Percentiles rank a stretch among this genome's conserved stretches.
Evolutionary conservation across 2,113 vertebrate species (phyloP).

Genomic region (Pardalotus punctatus): DNA sequence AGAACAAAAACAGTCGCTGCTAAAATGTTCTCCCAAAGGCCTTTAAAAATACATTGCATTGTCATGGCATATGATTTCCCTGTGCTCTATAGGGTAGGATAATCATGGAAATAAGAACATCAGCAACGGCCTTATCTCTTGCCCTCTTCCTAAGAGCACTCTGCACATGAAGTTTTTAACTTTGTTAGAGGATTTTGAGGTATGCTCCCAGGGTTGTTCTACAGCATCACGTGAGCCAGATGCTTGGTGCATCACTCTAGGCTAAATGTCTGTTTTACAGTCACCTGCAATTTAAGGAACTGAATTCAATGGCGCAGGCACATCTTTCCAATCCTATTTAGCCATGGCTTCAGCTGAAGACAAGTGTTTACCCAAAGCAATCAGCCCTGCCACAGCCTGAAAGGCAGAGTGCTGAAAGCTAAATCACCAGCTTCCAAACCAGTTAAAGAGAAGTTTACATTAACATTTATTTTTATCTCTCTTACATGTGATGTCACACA

Average conservation of each 20-base stretch:
- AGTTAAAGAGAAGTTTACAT: neutral
- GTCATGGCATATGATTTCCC: neutral
- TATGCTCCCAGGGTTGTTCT: neutral
- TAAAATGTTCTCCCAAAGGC: neutral
- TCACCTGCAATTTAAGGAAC: neutral
- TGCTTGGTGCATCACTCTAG: neutral
- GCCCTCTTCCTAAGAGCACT: neutral
- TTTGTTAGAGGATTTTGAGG: neutral
- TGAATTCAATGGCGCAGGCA: neutral
- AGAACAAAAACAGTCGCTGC: neutral
- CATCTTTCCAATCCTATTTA: neutral
- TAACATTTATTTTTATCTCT: neutral
- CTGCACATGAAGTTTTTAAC: neutral
- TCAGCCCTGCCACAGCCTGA: neutral
- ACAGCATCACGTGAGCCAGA: accelerated
- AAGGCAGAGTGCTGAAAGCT: neutral
- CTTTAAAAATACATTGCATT: neutral
- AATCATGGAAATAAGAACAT: neutral
- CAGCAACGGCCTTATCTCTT: neutral
- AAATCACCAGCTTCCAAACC: neutral
- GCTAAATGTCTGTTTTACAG: neutral
- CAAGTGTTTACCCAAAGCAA: neutral
- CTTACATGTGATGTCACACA: neutral
- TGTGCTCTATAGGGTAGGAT: neutral
- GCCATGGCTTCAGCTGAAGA: neutral